Conservation (phyloP, 1,140 invertebrate genomes). For the Trypoxylus dichotomus region DNA sequence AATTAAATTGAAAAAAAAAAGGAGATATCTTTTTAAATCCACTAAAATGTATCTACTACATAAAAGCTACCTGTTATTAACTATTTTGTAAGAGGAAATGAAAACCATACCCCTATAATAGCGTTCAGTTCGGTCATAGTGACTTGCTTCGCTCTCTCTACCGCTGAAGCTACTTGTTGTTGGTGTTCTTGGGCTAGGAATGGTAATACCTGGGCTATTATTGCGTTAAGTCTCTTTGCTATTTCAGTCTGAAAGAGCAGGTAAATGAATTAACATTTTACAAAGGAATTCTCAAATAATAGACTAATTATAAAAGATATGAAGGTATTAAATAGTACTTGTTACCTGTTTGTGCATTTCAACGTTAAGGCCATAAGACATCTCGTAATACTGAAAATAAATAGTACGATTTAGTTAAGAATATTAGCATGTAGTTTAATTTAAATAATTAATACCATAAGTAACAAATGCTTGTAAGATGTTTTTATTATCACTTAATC, state of each 20-base stretch:
- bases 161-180: slow-evolving; percentile 88
- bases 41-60: background rate
- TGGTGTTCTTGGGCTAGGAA: slow-evolving; percentile 93
- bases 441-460: no score
- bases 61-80: background rate
- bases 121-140: slow-evolving; percentile 92
- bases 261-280: background rate
- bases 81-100: slow-evolving; percentile 6
- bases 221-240: slow-evolving; percentile 87
- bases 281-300: background rate
- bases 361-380: slow-evolving; percentile 98
- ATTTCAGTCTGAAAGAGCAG: slow-evolving; percentile 83
- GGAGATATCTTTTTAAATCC: background rate
- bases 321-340: slow-evolving; percentile 31
- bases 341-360: slow-evolving; percentile 99
- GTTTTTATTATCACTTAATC: no score
- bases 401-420: slow-evolving; percentile 42
- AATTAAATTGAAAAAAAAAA: slow-evolving; percentile 6
- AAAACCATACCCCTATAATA: slow-evolving; percentile 80
- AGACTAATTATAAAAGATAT: no score
- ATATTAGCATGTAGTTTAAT: no score
- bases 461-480: no score
- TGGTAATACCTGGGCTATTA: slow-evolving; percentile 88
- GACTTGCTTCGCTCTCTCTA: slow-evolving; percentile 94
- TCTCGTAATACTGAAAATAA: slow-evolving; percentile 97